phyloP scores from a whole-genome alignment of 2,797 vertebrate species.

The Chlorospingus flavigularis region DNA sequence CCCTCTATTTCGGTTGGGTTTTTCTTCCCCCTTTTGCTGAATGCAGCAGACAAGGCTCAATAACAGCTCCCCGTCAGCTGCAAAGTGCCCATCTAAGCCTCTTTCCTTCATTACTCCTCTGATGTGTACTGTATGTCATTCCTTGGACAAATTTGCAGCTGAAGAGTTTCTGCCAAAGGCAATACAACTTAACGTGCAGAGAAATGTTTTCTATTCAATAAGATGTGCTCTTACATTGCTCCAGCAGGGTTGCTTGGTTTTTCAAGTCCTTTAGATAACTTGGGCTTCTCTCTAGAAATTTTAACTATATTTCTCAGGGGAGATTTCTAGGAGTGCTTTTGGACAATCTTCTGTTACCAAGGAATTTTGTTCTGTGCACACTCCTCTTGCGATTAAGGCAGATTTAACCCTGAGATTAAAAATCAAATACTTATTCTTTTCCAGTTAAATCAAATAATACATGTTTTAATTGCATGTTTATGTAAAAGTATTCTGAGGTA shows the following conservation, averaged over 20 bases:
- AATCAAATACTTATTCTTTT: background rate
- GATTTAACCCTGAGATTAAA: background rate
- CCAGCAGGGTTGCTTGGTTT: slow-evolving; percentile 17
- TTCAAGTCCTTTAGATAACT: slow-evolving; percentile 19
- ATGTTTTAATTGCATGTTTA: slow-evolving; percentile 11
- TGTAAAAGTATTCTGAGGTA: background rate
- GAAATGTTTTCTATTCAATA: slow-evolving; percentile 53
- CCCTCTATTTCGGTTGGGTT: background rate
- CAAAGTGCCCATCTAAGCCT: background rate
- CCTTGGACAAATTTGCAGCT: slow-evolving; percentile 57
- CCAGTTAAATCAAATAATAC: background rate
- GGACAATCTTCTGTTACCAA: background rate
- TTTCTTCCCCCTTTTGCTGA: background rate
- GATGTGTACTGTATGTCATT: slow-evolving; percentile 51
- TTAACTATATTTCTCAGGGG: background rate
- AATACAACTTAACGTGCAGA: slow-evolving; percentile 32
- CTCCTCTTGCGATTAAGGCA: background rate
- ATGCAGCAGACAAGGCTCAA: background rate
- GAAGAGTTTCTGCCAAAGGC: slow-evolving; percentile 56
- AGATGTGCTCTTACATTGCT: slow-evolving; percentile 22
- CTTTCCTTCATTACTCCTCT: slow-evolving; percentile 45
- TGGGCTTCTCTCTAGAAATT: slow-evolving; percentile 21
- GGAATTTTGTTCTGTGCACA: background rate
- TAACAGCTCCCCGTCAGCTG: background rate
- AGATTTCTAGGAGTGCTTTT: background rate